A percentile compares a stretch with the other conserved stretches of the same genome.
Evolutionary conservation across 2,113 vertebrate genomes (phyloP).

Genomic region (Pygathrix nemaeus): DNA sequence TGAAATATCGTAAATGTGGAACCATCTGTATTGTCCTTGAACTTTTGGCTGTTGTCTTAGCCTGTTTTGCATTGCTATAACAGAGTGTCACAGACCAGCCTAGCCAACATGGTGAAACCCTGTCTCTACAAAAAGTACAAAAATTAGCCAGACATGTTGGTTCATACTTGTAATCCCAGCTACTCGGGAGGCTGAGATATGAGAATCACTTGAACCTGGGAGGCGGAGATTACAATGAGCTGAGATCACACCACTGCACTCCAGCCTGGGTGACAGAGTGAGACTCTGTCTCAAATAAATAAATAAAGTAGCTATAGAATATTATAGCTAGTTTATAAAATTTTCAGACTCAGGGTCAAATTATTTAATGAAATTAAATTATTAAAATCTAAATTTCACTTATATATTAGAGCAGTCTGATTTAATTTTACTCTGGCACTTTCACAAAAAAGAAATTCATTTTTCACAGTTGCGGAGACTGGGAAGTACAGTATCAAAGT

Average conservation of each 20-base stretch:
- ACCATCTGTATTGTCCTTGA: neutral
- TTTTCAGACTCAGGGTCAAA: neutral
- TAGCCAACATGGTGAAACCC: too few relatives aligned
- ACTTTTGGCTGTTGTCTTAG: neutral
- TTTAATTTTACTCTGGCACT: slow-evolving; percentile 9
- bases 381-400: slow-evolving; percentile 39
- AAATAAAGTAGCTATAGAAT: neutral
- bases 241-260: too few relatives aligned
- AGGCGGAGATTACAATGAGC: too few relatives aligned
- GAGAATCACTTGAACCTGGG: too few relatives aligned
- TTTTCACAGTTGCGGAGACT: neutral
- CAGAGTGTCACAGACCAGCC: neutral
- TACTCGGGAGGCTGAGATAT: too few relatives aligned
- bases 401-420: neutral
- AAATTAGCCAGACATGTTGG: too few relatives aligned
- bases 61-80: neutral
- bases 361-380: slow-evolving; percentile 17
- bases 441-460: neutral
- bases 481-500: neutral
- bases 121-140: too few relatives aligned
- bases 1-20: neutral
- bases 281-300: too few relatives aligned
- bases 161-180: too few relatives aligned
- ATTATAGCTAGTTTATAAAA: neutral
- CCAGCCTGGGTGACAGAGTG: too few relatives aligned